Conservation (phyloP, 2,888 invertebrate genomes). For the Sycophila texana region DNA sequence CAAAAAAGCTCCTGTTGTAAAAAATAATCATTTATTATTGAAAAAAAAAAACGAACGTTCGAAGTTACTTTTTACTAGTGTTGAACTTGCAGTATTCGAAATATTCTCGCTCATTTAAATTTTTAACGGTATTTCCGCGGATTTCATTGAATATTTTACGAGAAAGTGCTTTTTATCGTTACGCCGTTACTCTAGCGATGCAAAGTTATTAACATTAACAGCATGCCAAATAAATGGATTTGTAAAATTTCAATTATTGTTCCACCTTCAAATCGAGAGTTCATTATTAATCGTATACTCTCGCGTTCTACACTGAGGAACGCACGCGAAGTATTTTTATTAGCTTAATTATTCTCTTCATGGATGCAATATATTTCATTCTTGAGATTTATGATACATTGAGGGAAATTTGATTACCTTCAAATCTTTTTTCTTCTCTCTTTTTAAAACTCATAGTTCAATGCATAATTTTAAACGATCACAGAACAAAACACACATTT, state of each 20-base stretch:
- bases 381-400: not conserved
- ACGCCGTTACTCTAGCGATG: constrained; percentile 5
- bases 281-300: too few species aligned
- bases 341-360: not conserved
- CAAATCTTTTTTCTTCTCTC: too few species aligned
- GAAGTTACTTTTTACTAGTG: not conserved
- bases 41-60: not conserved
- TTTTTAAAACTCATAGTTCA: too few species aligned
- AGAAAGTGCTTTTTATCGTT: not conserved
- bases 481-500: too few species aligned
- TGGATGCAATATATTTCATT: not conserved
- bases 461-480: too few species aligned
- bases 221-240: constrained; percentile 48
- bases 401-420: not conserved
- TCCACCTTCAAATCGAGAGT: too few species aligned
- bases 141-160: too few species aligned
- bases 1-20: constrained; percentile 32
- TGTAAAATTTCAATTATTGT: not conserved
- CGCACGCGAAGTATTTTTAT: too few species aligned
- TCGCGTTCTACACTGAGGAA: too few species aligned
- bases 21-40: constrained; percentile 15
- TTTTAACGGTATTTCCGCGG: not conserved
- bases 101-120: too few species aligned
- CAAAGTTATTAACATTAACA: not conserved
- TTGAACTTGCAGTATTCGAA: too few species aligned